Percentiles rank a stretch among this genome's conserved stretches.
These are phyloP conservation scores for Tympanuchus pallidicinctus DNA, from an alignment of 2,113 vertebrate species.

Conservation along the genomic window DNA sequence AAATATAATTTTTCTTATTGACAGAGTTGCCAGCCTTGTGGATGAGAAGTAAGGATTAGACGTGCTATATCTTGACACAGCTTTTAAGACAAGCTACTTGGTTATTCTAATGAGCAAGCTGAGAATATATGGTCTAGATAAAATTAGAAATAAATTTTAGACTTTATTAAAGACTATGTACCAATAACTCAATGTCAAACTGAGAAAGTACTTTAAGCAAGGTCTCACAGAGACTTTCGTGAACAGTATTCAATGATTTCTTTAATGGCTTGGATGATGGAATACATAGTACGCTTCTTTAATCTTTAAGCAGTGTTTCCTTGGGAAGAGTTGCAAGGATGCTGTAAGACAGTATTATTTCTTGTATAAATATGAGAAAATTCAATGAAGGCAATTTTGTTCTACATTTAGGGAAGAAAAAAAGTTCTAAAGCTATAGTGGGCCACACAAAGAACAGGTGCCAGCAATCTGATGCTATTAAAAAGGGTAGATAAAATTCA, in stretches of 20 bases:
- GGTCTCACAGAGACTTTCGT: not conserved
- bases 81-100: not conserved
- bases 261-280: not conserved
- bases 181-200: not conserved
- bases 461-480: not conserved
- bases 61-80: not conserved
- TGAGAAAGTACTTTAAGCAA: not conserved
- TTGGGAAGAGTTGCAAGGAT: not conserved
- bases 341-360: not conserved
- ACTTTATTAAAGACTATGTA: not conserved
- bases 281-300: not conserved
- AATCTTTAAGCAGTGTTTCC: not conserved
- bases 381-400: not conserved
- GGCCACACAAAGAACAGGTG: not conserved
- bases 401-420: not conserved
- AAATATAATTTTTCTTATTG: not conserved
- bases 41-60: not conserved
- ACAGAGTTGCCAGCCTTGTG: not conserved
- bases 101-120: not conserved
- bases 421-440: not conserved
- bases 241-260: not conserved
- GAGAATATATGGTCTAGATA: not conserved
- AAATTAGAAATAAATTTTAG: not conserved
- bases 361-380: not conserved
- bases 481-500: not conserved